Evolutionary conservation across 2,113 vertebrate species (phyloP), one percentile per base, ranked within the genome.

Genomic region (Phalacrocorax carbo): DNA sequence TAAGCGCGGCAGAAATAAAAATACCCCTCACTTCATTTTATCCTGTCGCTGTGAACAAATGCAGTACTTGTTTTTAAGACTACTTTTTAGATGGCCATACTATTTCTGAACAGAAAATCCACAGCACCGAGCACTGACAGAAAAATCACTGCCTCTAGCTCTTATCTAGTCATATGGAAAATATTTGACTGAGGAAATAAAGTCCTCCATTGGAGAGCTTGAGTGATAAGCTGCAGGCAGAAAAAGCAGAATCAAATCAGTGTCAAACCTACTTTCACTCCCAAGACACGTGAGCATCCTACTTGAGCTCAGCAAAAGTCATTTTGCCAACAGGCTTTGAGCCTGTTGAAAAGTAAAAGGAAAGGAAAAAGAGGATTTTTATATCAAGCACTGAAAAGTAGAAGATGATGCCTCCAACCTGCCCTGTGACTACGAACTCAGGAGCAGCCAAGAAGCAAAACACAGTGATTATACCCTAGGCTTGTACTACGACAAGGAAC

Each of bases 201-300:
- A 5, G 92, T 86, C 90, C 90, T 94, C 93, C 90, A 38, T 19
- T 90, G 82, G 87, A 77, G 62, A 92, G 78, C 46, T 57, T 55
- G 92, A 89, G 94, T 86, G 92, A 94, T 61, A 69, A 96, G 77
- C 93, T 96, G 70, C 95, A 94, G 91, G 94, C 83, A 89, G 70
- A 42, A 84, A 92, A 66, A 69, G 64, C 73, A 91, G 88, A 84
- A 95, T 82, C 54, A 76, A 94, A 92, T 89, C 91, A 93, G 77
- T 40, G 75, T 84, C 86, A 93, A 93, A 82, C 36, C 77, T 76
- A 88, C 80, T n/a, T 94, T 89, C 57, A 36, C 70, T 92, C 65
- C 68, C 36, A 79, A 91, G 69, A 94, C 38, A 46, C 10, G 48
- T 7, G 27, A 82, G 49, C 76, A 90, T 52, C 61, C 80, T 71